phyloP scores from a whole-genome alignment of 2,797 vertebrate genomes.

The Triplophysa bombifrons region DNA sequence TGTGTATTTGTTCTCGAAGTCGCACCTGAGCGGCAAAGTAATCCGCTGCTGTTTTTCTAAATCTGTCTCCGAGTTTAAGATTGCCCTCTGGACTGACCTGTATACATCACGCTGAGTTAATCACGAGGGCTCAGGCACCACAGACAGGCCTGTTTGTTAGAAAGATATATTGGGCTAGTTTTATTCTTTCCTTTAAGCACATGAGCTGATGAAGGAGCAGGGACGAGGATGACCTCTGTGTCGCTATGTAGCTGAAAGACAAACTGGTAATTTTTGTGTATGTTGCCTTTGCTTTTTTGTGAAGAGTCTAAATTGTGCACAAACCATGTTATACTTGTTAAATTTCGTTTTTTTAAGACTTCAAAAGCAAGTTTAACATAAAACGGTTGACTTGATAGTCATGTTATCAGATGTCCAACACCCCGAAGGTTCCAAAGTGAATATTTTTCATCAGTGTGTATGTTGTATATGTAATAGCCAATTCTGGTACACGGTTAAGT shows the following conservation, averaged over 20 bases:
- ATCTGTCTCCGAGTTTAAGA: conserved; percentile 63
- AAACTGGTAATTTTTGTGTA: conserved; percentile 19
- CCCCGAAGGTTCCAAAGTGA: conserved; percentile 51
- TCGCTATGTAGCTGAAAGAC: conserved; percentile 25
- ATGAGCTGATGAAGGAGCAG: conserved; percentile 25
- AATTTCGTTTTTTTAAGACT: too few relatives aligned
- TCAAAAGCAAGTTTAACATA: background rate
- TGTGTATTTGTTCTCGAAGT: conserved; percentile 67
- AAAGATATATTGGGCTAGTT: conserved; percentile 58
- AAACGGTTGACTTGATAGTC: background rate
- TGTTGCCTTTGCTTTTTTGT: conserved; percentile 15
- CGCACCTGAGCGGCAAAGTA: conserved; percentile 69
- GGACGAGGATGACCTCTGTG: conserved; percentile 36
- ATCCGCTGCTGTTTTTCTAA: conserved; percentile 70
- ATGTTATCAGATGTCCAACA: conserved; percentile 49
- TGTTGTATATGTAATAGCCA: conserved; percentile 57
- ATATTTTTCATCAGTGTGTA: conserved; percentile 56
- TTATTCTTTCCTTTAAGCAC: conserved; percentile 28
- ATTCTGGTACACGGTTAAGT: conserved; percentile 59
- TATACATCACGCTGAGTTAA: conserved; percentile 75
- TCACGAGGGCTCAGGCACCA: conserved; percentile 57
- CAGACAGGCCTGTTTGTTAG: conserved; percentile 65
- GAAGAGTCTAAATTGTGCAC: background rate
- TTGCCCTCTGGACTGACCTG: conserved; percentile 66
- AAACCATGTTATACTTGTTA: too few relatives aligned